Evolutionary conservation across 2,888 invertebrate species (phyloP), one percentile per base, ranked within the genome.

Genomic region (Argynnis bischoffii): DNA sequence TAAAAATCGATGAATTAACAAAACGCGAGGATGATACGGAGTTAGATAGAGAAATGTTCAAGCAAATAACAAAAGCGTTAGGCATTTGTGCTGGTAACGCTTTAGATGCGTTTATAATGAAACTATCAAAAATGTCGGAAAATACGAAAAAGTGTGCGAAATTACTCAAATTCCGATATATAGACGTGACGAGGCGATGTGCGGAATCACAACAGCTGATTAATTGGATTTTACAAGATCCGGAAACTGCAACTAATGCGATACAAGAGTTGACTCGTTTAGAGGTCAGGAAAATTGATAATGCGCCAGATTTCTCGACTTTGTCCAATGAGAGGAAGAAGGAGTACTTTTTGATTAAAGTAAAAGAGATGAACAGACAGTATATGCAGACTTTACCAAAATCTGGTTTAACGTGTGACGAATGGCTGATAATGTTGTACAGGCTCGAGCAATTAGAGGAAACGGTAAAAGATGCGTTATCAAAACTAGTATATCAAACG

Each of bases 361-460:
- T 93, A 1, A 81, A 77, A 35, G 85, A 85, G 47, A 85, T 92
- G 73, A 92, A 92, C 63, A 82, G 78, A 46, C 75, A 80, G 1
- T 92, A 89, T 63, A 88, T 92, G 84, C 81, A 84, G n/a, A 84
- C 84, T 0, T 74, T 93, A 15, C 89, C 92, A 0, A 90, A 88
- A 69, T 84, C 84, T 15, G 80, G 77, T 0, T 66, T 92, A 0
- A 82, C 86, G 0, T 89, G 88, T 0, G 90, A 92, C 67, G 92
- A 93, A 16, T 93, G 92, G 93, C 59, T 93, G 0, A 86, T 91
- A 0, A 85, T 90, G 79, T 55, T 93, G 5, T 90, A 88, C 50
- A 85, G 83, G 53, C 53, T 92, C 48, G 92, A 93, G 69, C 84
- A 88, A 48, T 75, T 86, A 0, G 92, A 92, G 18, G 79, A 76